These are phyloP conservation scores for Rhyacophila evoluta DNA, from an alignment of 2,888 invertebrate genomes.

Conservation along the genomic window DNA sequence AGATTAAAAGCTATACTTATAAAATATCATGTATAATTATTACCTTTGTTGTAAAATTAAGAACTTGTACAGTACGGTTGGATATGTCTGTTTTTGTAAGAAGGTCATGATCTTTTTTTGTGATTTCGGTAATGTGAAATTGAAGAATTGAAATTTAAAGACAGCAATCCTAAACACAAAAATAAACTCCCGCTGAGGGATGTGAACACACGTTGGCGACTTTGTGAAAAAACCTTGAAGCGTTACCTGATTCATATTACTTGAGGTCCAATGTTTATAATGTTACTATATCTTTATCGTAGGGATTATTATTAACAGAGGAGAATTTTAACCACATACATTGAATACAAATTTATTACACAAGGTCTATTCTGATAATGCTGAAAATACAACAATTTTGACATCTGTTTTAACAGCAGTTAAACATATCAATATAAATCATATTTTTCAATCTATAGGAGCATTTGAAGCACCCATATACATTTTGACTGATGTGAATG, in stretches of 20 bases:
- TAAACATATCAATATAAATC: too few relatives aligned
- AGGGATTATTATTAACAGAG: conserved; percentile 25
- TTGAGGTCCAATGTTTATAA: conserved; percentile 69
- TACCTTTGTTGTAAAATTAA: neutral
- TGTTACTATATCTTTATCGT: conserved; percentile 37
- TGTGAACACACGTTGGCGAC: conserved; percentile 27
- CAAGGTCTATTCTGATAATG: too few relatives aligned
- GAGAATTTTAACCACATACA: neutral
- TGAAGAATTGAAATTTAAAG: conserved; percentile 15
- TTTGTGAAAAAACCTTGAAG: conserved; percentile 48
- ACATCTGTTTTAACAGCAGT: too few relatives aligned
- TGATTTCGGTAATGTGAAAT: conserved; percentile 35
- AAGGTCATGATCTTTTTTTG: neutral
- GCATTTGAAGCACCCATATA: too few relatives aligned
- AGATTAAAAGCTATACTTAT: neutral
- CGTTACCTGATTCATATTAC: conserved; percentile 71
- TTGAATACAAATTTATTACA: neutral
- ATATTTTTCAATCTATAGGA: too few relatives aligned
- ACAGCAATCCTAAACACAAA: neutral
- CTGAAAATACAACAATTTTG: too few relatives aligned
- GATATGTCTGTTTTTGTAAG: neutral
- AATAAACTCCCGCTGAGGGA: neutral
- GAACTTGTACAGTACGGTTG: neutral
- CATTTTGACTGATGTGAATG: too few relatives aligned
- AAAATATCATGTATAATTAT: neutral